Percentiles rank a stretch among this genome's conserved stretches.
phyloP scores from a whole-genome alignment of 2,888 invertebrate species.

The Deilephila porcellus region DNA sequence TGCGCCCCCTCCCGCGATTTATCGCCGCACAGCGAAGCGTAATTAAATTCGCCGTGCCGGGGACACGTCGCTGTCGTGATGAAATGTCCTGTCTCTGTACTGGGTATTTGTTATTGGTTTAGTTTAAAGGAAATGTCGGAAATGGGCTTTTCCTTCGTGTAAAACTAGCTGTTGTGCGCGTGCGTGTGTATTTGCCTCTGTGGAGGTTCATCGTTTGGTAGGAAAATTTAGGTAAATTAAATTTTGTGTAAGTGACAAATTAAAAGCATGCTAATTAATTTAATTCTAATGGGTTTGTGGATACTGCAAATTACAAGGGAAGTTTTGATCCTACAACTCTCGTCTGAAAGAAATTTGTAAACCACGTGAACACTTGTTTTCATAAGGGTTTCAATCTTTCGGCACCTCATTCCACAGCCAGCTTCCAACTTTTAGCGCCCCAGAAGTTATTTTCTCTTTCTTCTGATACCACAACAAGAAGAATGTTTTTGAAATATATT shows the following conservation, averaged over 20 bases:
- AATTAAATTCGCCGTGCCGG: conserved; percentile 37
- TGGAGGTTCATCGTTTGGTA: not conserved
- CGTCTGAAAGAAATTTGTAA: too few species aligned
- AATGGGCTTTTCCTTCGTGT: not conserved
- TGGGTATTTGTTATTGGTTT: conserved; percentile 21
- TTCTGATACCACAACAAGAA: not conserved
- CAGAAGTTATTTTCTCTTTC: not conserved
- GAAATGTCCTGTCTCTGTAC: conserved; percentile 24
- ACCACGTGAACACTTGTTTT: too few species aligned
- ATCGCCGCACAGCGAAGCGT: conserved; percentile 35
- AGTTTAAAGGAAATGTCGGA: not conserved
- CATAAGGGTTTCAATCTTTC: too few species aligned
- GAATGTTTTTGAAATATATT: not conserved
- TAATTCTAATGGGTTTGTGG: too few species aligned
- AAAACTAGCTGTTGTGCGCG: not conserved
- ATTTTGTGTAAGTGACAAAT: not conserved
- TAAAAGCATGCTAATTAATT: too few species aligned
- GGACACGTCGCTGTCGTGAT: conserved; percentile 28
- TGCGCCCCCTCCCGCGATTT: conserved; percentile 34
- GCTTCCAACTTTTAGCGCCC: too few species aligned
- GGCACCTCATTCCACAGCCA: too few species aligned
- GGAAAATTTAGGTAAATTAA: not conserved
- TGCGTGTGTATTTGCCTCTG: not conserved
- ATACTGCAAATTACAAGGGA: too few species aligned
- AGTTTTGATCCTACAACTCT: too few species aligned